A percentile compares a stretch with the other conserved stretches of the same genome.
Conservation (phyloP, 2,113 vertebrate species). For the Scomber japonicus region DNA sequence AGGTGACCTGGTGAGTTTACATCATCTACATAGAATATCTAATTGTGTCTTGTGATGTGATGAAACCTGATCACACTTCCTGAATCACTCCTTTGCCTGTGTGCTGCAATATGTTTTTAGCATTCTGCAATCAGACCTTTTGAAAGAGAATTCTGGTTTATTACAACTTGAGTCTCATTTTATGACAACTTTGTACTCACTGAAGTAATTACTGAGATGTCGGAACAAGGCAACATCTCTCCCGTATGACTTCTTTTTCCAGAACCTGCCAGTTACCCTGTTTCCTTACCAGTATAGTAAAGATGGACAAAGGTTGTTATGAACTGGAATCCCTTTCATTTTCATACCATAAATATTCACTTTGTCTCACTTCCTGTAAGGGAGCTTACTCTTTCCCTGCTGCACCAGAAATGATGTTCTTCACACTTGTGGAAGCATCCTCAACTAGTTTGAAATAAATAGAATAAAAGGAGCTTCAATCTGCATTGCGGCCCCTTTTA, state of each 20-base stretch:
- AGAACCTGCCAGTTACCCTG: neutral
- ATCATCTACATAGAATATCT: slow-evolving; percentile 1
- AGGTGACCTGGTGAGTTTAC: slow-evolving; percentile 85
- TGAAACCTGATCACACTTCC: slow-evolving; percentile 8
- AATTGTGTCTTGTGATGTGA: slow-evolving; percentile 39
- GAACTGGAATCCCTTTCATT: no score
- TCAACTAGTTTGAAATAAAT: no score
- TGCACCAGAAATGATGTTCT: no score
- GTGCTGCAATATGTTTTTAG: neutral
- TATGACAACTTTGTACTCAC: no score
- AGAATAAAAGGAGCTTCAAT: no score
- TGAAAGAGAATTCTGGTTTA: slow-evolving; percentile 3
- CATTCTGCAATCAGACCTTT: neutral
- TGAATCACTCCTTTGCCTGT: slow-evolving; percentile 39
- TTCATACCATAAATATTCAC: no score
- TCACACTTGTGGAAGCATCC: no score
- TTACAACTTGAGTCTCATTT: neutral
- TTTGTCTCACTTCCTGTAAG: no score
- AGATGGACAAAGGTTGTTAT: no score
- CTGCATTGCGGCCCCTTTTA: no score
- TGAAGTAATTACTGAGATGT: neutral
- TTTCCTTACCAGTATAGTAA: no score
- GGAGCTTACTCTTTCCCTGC: no score
- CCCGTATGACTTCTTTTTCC: neutral
- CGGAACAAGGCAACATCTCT: neutral